Base-by-base conservation (phyloP, 2,888 invertebrate species). In the Phorcus lineatus region DNA sequence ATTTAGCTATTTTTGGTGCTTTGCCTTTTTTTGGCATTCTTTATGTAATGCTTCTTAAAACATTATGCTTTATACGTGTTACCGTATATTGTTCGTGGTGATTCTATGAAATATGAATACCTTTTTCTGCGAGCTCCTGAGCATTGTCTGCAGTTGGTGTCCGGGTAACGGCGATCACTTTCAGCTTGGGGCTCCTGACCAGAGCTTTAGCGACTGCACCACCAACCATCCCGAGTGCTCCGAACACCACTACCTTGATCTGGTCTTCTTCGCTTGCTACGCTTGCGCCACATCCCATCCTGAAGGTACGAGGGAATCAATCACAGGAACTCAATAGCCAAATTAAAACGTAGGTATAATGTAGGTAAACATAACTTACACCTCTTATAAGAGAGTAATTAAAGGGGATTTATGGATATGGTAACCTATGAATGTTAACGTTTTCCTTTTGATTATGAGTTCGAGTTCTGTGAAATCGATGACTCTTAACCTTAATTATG, bases 221-320 rank as follows among this genome's bases (percentile, higher is more conserved):
- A 0, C 92, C 92, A 57, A 91, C 87, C 19, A 85, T 77, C 0
- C 92, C 92, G 0, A 91, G 91, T 36, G 92, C 90, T 2, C 91
- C 92, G 78, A 92, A 91, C 9, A 92, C 90, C 3, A 88, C 88
- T 11, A 91, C 86, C 0, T 87, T 86, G 77, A 86, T 79, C n/a
- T 86, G 86, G 40, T 87, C 90, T 47, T 86, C 87, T n/a, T 86
- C 86, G 40, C 82, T 83, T 28, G 85, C 82, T 70, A 86, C 87
- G 62, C 89, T 88, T 2, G 87, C 81, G 7, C 90, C 89, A 81
- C 89, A 89, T n/a, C 90, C 90, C 89, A 90, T 89, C 53, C 86
- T 88, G 83, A n/a, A 77, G 77, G 74, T 24, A 31, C 47, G 11
- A 11, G 47, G 36, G 36, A 36, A 36, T 36, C 36, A 36, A 36